Percentiles rank a stretch among this genome's conserved stretches.
Evolutionary conservation across 2,888 invertebrate genomes (phyloP).

Genomic region (Cantharis rufa): DNA sequence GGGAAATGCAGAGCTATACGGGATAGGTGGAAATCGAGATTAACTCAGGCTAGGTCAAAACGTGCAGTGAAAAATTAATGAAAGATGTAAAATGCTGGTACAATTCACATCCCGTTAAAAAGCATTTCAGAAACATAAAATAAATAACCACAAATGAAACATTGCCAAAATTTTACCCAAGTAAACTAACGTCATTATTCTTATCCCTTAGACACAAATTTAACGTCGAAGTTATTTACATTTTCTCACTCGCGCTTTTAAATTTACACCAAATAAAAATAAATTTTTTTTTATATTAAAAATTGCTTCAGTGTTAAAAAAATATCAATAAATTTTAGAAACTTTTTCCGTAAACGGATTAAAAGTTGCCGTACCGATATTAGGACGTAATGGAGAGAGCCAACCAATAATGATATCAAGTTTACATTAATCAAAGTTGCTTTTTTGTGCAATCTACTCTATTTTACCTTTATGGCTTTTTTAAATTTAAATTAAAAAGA

Average conservation of each 20-base stretch:
- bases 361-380: background rate
- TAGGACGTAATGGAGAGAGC: background rate
- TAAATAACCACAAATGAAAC: background rate
- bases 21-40: conserved; percentile 30
- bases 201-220: background rate
- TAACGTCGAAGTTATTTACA: background rate
- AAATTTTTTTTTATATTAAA: background rate
- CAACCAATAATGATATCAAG: background rate
- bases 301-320: background rate
- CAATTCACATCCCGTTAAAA: conserved; percentile 29
- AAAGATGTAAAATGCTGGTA: conserved; percentile 36
- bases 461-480: background rate
- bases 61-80: conserved; percentile 40
- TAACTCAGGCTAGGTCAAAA: conserved; percentile 25
- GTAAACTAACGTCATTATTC: background rate
- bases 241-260: background rate
- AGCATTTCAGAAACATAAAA: background rate
- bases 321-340: background rate
- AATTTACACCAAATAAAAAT: background rate
- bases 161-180: background rate
- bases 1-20: conserved; percentile 22
- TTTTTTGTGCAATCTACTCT: background rate
- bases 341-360: background rate
- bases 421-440: background rate
- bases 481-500: background rate